These are phyloP conservation scores for Cyaniris semiargus DNA, from an alignment of 2,888 invertebrate species.

Conservation along the genomic window DNA sequence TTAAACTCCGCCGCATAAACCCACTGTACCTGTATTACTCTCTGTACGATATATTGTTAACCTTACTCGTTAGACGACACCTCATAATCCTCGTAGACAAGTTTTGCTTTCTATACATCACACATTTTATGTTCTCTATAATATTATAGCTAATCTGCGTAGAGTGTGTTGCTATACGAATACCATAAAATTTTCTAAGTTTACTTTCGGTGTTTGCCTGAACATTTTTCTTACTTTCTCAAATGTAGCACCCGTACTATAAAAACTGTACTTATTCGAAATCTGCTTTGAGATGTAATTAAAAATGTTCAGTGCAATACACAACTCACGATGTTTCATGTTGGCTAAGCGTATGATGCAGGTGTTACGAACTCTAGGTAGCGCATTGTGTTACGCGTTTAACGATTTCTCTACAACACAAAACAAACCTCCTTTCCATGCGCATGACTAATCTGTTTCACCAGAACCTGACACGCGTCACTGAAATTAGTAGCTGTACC, in stretches of 20 bases:
- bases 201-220: slow-evolving; percentile 12
- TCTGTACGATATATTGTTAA: slow-evolving; percentile 47
- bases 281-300: neutral
- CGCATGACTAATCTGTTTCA: slow-evolving; percentile 39
- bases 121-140: slow-evolving; percentile 31
- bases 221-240: neutral
- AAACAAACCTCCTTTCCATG: slow-evolving; percentile 32
- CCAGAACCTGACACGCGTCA: slow-evolving; percentile 32
- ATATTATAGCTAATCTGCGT: slow-evolving; percentile 45
- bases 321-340: neutral
- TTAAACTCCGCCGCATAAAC: slow-evolving; percentile 49
- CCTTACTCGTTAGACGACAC: slow-evolving; percentile 65
- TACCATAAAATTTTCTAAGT: neutral
- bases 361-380: slow-evolving; percentile 18
- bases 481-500: slow-evolving; percentile 31
- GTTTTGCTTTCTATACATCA: slow-evolving; percentile 54
- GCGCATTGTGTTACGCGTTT: slow-evolving; percentile 28
- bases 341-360: slow-evolving; percentile 3
- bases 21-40: slow-evolving; percentile 57
- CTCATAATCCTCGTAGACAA: slow-evolving; percentile 65
- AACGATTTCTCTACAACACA: slow-evolving; percentile 29
- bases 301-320: slow-evolving; percentile 8
- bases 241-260: neutral
- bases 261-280: neutral
- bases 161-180: slow-evolving; percentile 46